A percentile compares a stretch with the other conserved stretches of the same genome.
Conservation (phyloP, 2,113 vertebrate genomes). For the Tympanuchus pallidicinctus region DNA sequence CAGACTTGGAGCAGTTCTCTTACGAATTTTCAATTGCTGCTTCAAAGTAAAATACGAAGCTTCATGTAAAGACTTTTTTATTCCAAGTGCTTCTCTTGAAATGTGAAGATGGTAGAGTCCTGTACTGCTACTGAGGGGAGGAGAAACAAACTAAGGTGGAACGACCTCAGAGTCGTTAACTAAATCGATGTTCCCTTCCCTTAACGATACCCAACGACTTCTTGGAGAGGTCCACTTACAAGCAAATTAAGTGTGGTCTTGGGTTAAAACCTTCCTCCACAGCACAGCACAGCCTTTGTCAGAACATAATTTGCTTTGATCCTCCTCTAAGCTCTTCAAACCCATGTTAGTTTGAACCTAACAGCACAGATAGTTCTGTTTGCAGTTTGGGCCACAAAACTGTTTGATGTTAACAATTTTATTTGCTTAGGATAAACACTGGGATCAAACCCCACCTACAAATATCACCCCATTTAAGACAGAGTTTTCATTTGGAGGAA, state of each 20-base stretch:
- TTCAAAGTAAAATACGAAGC: constrained; percentile 58
- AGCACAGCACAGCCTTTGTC: constrained; percentile 19
- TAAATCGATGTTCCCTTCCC: neutral
- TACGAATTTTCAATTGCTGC: constrained; percentile 23
- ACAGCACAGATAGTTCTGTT: neutral
- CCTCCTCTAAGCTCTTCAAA: constrained; percentile 24
- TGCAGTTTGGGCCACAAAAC: constrained; percentile 6
- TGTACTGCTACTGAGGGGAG: neutral
- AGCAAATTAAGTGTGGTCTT: constrained; percentile 9
- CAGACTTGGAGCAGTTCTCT: constrained; percentile 41
- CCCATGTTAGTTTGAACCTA: constrained; percentile 2
- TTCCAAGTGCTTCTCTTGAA: constrained; percentile 51
- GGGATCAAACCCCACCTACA: constrained; percentile 17
- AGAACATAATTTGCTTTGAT: constrained; percentile 10
- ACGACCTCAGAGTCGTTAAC: constrained; percentile 30
- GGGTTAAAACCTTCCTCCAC: neutral
- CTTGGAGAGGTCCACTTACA: constrained; percentile 1
- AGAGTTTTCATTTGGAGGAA: constrained; percentile 31
- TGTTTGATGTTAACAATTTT: constrained; percentile 11
- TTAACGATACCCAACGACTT: neutral
- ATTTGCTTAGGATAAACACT: constrained; percentile 10
- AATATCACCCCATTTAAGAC: constrained; percentile 17
- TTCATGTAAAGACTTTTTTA: constrained; percentile 55
- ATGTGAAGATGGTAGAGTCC: constrained; percentile 53
- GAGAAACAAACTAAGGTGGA: neutral